Evolutionary conservation across 2,888 invertebrate genomes (phyloP).

Genomic region (Poecilobothrus nobilitatus): DNA sequence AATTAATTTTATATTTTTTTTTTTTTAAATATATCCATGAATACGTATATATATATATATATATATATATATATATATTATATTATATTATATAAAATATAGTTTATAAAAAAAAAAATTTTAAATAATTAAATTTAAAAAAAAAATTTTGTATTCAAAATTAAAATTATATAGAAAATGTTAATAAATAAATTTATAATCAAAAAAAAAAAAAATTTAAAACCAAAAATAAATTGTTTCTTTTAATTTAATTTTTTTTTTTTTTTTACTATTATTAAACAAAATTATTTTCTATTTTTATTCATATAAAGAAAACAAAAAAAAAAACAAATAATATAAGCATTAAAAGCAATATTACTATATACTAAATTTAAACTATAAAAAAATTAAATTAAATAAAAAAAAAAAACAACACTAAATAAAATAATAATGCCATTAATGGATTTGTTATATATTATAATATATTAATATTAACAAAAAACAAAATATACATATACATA

Average conservation of each 20-base stretch:
- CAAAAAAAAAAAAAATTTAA: neutral
- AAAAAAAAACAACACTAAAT: neutral
- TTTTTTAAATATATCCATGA: too few species aligned
- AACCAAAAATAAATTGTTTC: neutral
- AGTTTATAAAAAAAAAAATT: neutral
- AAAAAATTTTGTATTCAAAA: neutral
- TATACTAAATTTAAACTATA: neutral
- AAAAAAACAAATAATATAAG: too few species aligned
- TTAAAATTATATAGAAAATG: neutral
- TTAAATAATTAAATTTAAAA: neutral
- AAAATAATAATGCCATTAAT: neutral
- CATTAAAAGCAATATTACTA: neutral
- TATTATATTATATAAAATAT: neutral
- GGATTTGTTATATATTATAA: neutral
- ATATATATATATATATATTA: too few species aligned
- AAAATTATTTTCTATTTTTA: neutral
- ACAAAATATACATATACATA: neutral
- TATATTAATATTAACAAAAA: neutral
- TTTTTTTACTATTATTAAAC: neutral
- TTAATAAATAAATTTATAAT: conserved; percentile 4
- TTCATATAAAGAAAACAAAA: neutral
- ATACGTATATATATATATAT: too few species aligned
- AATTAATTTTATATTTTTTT: too few species aligned
- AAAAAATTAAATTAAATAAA: neutral
- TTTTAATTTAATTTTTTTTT: neutral